Evolutionary conservation across 2,797 vertebrate species (phyloP).

Genomic region (Pristis pectinata): DNA sequence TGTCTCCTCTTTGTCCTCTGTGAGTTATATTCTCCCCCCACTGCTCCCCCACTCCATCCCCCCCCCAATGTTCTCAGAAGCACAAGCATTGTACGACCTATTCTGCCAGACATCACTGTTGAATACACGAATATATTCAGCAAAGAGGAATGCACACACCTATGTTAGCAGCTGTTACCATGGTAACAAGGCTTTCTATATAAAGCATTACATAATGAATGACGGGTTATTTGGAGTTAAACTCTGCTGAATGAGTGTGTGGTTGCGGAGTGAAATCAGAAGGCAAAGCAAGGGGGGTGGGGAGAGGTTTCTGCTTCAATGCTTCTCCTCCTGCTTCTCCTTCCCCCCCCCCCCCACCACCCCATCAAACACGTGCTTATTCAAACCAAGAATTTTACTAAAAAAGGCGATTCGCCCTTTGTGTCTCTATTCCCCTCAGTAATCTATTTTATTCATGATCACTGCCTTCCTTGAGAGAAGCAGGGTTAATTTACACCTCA

Average conservation of each 20-base stretch:
- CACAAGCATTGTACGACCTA: conserved; percentile 14
- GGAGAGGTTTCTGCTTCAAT: background rate
- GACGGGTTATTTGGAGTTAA: conserved; percentile 8
- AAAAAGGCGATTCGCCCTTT: background rate
- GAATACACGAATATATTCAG: background rate
- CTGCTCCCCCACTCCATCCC: background rate
- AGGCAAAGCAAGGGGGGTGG: background rate
- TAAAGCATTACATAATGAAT: conserved; percentile 7
- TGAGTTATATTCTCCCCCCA: background rate
- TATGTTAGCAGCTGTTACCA: background rate
- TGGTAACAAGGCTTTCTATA: background rate
- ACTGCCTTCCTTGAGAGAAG: background rate
- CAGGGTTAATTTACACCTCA: background rate
- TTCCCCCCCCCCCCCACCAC: background rate
- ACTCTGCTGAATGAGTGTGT: background rate
- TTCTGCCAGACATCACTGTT: background rate
- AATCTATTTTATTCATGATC: background rate
- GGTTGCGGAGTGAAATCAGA: background rate
- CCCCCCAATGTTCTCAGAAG: background rate
- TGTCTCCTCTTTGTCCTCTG: background rate
- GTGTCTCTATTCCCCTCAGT: background rate
- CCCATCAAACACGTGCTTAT: background rate
- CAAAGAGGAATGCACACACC: background rate
- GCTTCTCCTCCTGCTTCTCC: background rate
- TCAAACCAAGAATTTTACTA: background rate